Conservation (phyloP, 64 coral and sea anemone species). For the Stichodactyla helianthus region DNA sequence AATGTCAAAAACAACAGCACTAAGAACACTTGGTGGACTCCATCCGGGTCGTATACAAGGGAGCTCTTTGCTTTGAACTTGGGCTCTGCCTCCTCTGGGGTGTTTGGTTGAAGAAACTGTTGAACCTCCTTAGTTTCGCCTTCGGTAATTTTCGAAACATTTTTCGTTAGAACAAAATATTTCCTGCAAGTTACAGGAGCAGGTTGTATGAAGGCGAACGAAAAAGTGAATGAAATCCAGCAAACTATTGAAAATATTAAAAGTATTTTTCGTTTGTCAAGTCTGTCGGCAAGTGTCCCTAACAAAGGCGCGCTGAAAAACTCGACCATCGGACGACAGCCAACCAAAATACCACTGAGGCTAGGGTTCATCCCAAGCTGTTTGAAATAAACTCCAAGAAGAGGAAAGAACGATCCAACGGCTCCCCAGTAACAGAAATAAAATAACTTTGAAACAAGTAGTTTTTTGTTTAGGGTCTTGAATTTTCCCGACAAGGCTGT, state of each 20-base stretch:
- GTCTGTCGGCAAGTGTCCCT: constrained; percentile 79
- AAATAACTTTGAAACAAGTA: constrained; percentile 91
- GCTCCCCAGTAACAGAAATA: constrained; percentile 99
- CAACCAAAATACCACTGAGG: constrained; percentile 90
- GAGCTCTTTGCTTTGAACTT: constrained; percentile 97
- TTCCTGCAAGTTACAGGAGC: constrained; percentile 96
- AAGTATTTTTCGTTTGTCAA: constrained; percentile 84
- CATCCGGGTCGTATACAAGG: constrained; percentile 78
- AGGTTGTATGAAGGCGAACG: constrained; percentile 94
- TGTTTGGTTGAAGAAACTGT: constrained; percentile 81
- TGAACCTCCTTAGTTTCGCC: constrained; percentile 78
- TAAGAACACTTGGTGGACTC: constrained; percentile 95
- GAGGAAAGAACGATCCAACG: constrained; percentile 96
- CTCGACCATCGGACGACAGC: constrained; percentile 96
- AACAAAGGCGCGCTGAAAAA: constrained; percentile 90
- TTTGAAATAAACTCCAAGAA: constrained; percentile 98
- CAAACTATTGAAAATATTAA: constrained; percentile 86
- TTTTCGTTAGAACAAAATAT: constrained; percentile 96
- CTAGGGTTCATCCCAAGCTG: constrained; percentile 98
- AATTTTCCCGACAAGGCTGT: neutral
- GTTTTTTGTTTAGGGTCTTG: constrained; percentile 55
- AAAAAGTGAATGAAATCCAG: constrained; percentile 98
- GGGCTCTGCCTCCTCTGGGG: constrained; percentile 69
- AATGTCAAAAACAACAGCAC: constrained; percentile 91
- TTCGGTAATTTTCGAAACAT: constrained; percentile 84